Evolutionary conservation across 2,113 vertebrate genomes (phyloP).

Genomic region (Psittacula cyanocephala): DNA sequence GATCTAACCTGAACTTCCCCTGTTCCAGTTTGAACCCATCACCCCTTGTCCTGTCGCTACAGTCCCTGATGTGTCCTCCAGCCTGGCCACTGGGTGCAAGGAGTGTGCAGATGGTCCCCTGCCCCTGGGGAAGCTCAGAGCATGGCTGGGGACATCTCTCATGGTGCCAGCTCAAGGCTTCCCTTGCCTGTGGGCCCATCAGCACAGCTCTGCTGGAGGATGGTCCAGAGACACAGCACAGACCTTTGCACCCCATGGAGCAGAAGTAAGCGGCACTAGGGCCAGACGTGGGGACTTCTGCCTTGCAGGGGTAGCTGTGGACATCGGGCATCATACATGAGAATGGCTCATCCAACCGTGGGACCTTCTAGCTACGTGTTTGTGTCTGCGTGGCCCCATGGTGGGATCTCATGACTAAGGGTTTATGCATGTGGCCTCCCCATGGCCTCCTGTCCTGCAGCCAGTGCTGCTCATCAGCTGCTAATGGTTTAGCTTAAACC

Average conservation of each 20-base stretch:
- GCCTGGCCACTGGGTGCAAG: not conserved
- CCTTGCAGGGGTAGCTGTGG: not conserved
- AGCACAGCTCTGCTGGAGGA: not conserved
- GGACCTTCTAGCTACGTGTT: not conserved
- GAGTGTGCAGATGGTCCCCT: not conserved
- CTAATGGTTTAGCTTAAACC: not conserved
- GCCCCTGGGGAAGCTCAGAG: not conserved
- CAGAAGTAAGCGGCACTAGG: not conserved
- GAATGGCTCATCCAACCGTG: not conserved
- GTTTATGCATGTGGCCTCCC: not conserved
- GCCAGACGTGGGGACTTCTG: not conserved
- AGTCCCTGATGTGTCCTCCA: not conserved
- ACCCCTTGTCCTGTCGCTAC: not conserved
- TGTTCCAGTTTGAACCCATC: not conserved
- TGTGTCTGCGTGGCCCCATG: not conserved
- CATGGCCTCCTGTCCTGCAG: not conserved
- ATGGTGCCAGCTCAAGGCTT: not conserved
- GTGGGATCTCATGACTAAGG: not conserved
- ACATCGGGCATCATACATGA: not conserved
- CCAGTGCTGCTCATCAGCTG: not conserved
- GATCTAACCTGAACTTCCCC: not conserved
- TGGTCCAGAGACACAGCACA: not conserved
- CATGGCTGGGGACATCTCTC: fast-evolving
- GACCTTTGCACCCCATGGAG: not conserved
- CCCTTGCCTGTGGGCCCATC: not conserved